Base-by-base conservation (phyloP, 2,797 vertebrate species). In the Orientallactaga sibirica region DNA sequence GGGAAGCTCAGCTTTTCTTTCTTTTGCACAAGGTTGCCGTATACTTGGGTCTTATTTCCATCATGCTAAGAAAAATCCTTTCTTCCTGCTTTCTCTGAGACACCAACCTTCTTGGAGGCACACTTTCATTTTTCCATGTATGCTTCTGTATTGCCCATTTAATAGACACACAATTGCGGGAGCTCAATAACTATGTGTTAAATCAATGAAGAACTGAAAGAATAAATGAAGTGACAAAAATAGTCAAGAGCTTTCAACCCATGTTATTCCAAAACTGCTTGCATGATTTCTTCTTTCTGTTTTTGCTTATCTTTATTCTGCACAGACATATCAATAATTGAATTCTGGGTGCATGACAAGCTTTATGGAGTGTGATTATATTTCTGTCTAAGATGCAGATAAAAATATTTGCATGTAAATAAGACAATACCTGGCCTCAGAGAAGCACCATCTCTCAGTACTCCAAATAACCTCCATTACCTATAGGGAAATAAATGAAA, bases 361-460 rank as follows among this genome's bases (percentile, higher is more conserved):
- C 4, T 67, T 82, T 91, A 91, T 73, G 84, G 29, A 92, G 67
- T 62, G 89, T 58, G 70, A 87, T 82, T 94, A 82, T 64, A 78
- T 88, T 95, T 79, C 66, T 87, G 75, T 73, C 55, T 93, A 90
- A 94, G 70, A 96, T 91, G 90, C 92, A 88, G 85, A 80, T 94
- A 87, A 92, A 95, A 92, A 87, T 90, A 86, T 93, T 95, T 88
- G 67, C 90, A 95, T 97, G 81, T 55, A 95, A 96, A 96, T 94
- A 90, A 97, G 77, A 79, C 18, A 94, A 76, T 94, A 81, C 8
- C 64, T 58, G 52, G 24, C 43, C 41, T 95, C 62, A 91, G 29
- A 89, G 64, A 95, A 82, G 37, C 24, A 58, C 74, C 78, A 0
- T 81, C 70, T 74, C 48, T 92, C 83, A 75, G 8, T 91, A 83